Evolutionary conservation across 2,797 vertebrate species (phyloP).

Genomic region (Graptemys geographica): DNA sequence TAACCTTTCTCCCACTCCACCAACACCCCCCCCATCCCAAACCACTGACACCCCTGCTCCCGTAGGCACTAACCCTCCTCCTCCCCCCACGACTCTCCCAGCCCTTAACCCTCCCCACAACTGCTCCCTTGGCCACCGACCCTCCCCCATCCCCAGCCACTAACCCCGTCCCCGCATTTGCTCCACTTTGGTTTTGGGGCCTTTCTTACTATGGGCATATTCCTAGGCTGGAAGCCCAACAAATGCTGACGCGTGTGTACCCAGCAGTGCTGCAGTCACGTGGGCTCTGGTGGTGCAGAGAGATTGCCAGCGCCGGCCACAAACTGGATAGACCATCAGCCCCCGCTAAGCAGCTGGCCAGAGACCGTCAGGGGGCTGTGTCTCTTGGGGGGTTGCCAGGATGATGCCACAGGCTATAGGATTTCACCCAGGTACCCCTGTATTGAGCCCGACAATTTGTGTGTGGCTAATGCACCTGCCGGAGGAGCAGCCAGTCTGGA

Average conservation of each 20-base stretch:
- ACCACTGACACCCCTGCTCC: too few species aligned
- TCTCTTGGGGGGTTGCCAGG: neutral
- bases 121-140: neutral
- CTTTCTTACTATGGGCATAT: neutral
- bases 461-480: neutral
- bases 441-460: neutral
- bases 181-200: neutral
- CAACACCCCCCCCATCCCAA: neutral
- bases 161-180: neutral
- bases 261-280: too few species aligned
- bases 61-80: too few species aligned
- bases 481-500: neutral
- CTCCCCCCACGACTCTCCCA: too few species aligned
- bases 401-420: neutral
- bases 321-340: neutral
- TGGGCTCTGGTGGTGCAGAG: too few species aligned
- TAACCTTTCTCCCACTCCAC: neutral
- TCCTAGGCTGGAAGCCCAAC: neutral
- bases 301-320: neutral
- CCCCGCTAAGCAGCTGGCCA: too few species aligned
- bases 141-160: too few species aligned
- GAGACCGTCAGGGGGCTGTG: too few species aligned
- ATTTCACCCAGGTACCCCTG: neutral
- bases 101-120: too few species aligned
- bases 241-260: neutral